Evolutionary conservation across 2,888 invertebrate genomes (phyloP), one percentile per base, ranked within the genome.

Genomic region (Mesoligia furuncula): DNA sequence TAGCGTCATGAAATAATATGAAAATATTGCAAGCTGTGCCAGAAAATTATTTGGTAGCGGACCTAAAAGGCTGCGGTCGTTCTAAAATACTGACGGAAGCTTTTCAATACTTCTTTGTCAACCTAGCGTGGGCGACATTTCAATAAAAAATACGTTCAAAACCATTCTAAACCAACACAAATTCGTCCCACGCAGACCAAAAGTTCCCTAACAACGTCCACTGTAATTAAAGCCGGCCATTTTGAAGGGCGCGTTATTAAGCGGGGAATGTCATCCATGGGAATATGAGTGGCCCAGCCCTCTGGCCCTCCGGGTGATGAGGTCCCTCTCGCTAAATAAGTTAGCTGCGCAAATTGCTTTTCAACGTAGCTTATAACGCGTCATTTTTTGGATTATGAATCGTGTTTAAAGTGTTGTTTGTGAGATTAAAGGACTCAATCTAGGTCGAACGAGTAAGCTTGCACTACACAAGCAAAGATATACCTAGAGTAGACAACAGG

Each of bases 201-300:
- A 69, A 81, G 31, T 45, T 54, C 24, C 48, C 36, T 75, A 59
- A 77, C 70, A 59, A 72, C 65, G 62, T 62, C 57, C 73, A 73
- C 68, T 69, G 79, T 89, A 89, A 90, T 89, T 90, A 88, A 88
- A 89, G 79, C 74, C 80, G 77, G 75, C 84, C 81, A 77, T 82
- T 79, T 79, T 84, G 74, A 76, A 83, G 81, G 85, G 83, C 77
- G 80, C 67, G 74, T 87, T 83, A 87, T 90, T 88, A 86, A 81
- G 84, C 79, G 76, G 77, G 87, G 88, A 83, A 88, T 89, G 86
- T 86, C 87, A 88, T 88, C 89, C 91, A 91, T 90, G 90, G 85
- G 87, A 87, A 89, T 87, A 90, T 89, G 89, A 91, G 88, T 86
- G 87, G 85, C 71, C 66, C 80, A 85, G 85, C 85, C 74, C 83